Base-by-base conservation (phyloP, 2,888 invertebrate species). In the Synanthedon myopaeformis region DNA sequence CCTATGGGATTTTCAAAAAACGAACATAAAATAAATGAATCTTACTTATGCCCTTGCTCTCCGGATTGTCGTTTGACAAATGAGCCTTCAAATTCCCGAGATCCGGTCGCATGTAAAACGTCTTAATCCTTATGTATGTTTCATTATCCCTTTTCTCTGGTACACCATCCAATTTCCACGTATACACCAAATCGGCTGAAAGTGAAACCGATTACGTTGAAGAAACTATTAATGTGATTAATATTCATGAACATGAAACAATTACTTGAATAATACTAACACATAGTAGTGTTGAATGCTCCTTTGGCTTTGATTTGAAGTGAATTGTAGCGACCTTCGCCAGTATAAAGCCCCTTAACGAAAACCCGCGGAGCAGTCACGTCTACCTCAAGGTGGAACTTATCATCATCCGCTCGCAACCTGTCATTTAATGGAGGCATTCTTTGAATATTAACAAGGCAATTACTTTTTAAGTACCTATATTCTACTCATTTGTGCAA, bases 91-190 rank as follows among this genome's bases (percentile, higher is more conserved):
- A 88, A 56, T 86, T 86, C 14, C 90, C 90, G 13, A 93, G 81
- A 65, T 91, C 91, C 4, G 93, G 92, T 42, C 88, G 80, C 78
- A 91, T 80, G 67, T 88, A 89, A 66, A 92, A 91, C 13, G 89
- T 89, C 23, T 88, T 83, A n/a, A 91, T 76, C 58, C 83, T 80
- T 60, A 92, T 60, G 68, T 88, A 90, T 4, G 87, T 88, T 51
- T 89, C 88, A 8, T 86, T 84, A 58, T 89, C 82, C 51, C 78
- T 86, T 59, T 82, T 82, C 61, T 90, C 87, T 3, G 90, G 83
- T 55, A 83, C 83, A n/a, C 91, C 91, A 51, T 84, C 82, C 52
- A 91, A 64, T 61, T 89, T 88, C 79, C 90, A 89, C 1, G 89
- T 90, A 63, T 89, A 88, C 3, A 76, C 82, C 42, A 92, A 75